Conservation (phyloP, 2,797 vertebrate species). For the Tokudaia muenninki region DNA sequence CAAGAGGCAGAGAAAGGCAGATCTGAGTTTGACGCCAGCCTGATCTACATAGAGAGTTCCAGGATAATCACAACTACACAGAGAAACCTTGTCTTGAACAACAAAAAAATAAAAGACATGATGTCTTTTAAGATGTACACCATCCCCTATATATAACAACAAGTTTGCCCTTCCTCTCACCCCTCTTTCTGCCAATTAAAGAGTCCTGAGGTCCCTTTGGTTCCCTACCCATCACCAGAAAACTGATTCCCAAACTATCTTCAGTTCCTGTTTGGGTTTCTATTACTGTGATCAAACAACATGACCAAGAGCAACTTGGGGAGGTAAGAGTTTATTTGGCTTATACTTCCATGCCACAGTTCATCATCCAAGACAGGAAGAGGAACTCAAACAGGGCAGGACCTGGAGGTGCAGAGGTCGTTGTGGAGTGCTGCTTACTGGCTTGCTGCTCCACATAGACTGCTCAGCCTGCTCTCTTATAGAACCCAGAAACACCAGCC, state of each 20-base stretch:
- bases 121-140: conserved; percentile 31
- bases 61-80: neutral
- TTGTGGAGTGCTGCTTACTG: neutral
- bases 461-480: neutral
- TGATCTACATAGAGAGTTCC: neutral
- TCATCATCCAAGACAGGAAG: neutral
- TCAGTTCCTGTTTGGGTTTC: conserved; percentile 25
- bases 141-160: neutral
- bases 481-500: neutral
- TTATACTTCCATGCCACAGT: neutral
- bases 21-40: neutral
- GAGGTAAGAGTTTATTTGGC: neutral
- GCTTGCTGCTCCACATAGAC: neutral
- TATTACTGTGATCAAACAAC: neutral
- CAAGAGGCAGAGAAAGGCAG: no score
- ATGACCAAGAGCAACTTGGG: neutral
- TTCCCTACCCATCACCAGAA: conserved; percentile 30
- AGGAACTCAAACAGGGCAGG: neutral
- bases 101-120: neutral
- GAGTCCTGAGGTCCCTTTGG: conserved; percentile 8
- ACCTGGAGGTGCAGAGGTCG: neutral
- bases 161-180: no score
- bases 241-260: neutral
- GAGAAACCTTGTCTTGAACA: neutral
- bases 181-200: neutral